phyloP scores from a whole-genome alignment of 2,888 invertebrate genomes.

The Drosophila putrida region DNA sequence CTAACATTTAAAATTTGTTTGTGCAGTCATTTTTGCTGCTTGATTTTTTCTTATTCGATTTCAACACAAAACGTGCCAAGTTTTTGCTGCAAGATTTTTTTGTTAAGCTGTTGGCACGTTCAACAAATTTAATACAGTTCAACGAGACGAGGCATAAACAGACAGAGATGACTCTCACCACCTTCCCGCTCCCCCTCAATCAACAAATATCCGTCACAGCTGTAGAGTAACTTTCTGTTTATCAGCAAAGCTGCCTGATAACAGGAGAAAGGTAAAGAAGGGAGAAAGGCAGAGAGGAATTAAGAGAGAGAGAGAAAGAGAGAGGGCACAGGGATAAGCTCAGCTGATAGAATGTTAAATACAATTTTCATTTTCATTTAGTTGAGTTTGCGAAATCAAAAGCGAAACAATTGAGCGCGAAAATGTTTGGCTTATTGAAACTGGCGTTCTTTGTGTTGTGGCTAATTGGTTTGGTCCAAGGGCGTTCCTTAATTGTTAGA shows the following conservation, averaged over 20 bases:
- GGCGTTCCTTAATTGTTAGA: slow-evolving; percentile 20
- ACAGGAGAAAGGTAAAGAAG: slow-evolving; percentile 7
- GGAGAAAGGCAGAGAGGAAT: neutral
- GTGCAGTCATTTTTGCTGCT: slow-evolving; percentile 24
- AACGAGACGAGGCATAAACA: slow-evolving; percentile 37
- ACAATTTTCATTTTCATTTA: slow-evolving; percentile 26
- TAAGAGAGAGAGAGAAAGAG: neutral
- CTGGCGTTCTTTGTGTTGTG: slow-evolving; percentile 41
- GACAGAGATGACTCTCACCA: slow-evolving; percentile 15
- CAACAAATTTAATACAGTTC: slow-evolving; percentile 70
- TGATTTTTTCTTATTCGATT: slow-evolving; percentile 56
- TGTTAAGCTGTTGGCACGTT: slow-evolving; percentile 60
- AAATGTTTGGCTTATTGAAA: slow-evolving; percentile 50
- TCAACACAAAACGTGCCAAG: slow-evolving; percentile 78
- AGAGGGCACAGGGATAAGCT: neutral
- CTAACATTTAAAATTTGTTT: slow-evolving; percentile 74
- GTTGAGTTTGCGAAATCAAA: slow-evolving; percentile 20
- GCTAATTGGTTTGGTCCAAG: slow-evolving; percentile 60
- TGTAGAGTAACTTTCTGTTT: slow-evolving; percentile 10
- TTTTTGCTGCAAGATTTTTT: slow-evolving; percentile 36
- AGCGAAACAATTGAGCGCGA: slow-evolving; percentile 21
- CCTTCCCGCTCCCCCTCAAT: slow-evolving; percentile 1
- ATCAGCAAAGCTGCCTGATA: slow-evolving; percentile 39
- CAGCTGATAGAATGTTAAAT: slow-evolving; percentile 17
- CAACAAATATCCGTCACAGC: slow-evolving; percentile 21